phyloP scores from a whole-genome alignment of 2,888 invertebrate species.

The Thumatha senex region DNA sequence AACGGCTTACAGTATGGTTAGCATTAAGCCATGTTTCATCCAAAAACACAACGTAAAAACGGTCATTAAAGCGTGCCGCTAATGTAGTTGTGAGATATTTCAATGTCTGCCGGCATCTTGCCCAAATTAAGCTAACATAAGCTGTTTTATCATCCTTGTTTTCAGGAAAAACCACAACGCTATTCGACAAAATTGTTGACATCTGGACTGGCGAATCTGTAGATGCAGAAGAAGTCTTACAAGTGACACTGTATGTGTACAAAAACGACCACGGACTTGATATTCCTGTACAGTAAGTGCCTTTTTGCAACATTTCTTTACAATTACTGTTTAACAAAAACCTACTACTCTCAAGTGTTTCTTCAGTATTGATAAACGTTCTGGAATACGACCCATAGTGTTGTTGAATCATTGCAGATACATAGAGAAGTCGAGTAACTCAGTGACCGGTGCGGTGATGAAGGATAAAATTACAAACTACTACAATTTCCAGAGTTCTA shows the following conservation, averaged over 20 bases:
- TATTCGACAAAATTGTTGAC: constrained; percentile 27
- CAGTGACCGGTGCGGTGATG: constrained; percentile 10
- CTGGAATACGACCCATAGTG: too few species aligned
- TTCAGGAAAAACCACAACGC: constrained; percentile 16
- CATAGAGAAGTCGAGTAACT: constrained; percentile 9
- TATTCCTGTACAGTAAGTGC: constrained; percentile 31
- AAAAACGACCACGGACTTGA: constrained; percentile 17
- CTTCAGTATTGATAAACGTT: too few species aligned
- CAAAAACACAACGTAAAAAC: too few species aligned
- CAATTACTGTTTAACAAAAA: neutral
- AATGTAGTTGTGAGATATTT: too few species aligned
- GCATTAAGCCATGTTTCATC: too few species aligned
- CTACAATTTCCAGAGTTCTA: constrained; percentile 25
- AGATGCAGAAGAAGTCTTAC: neutral
- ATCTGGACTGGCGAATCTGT: constrained; percentile 13
- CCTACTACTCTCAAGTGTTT: too few species aligned
- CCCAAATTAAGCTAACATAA: too few species aligned
- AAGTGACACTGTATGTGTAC: constrained; percentile 15
- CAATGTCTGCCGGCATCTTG: too few species aligned
- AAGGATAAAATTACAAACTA: constrained; percentile 30
- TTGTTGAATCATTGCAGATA: constrained; percentile 2
- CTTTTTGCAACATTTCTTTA: neutral
- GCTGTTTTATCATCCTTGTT: too few species aligned
- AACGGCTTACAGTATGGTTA: too few species aligned
- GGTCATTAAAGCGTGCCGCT: too few species aligned